Conservation (phyloP, 2,113 vertebrate genomes). For the Corythornis vintsioides region DNA sequence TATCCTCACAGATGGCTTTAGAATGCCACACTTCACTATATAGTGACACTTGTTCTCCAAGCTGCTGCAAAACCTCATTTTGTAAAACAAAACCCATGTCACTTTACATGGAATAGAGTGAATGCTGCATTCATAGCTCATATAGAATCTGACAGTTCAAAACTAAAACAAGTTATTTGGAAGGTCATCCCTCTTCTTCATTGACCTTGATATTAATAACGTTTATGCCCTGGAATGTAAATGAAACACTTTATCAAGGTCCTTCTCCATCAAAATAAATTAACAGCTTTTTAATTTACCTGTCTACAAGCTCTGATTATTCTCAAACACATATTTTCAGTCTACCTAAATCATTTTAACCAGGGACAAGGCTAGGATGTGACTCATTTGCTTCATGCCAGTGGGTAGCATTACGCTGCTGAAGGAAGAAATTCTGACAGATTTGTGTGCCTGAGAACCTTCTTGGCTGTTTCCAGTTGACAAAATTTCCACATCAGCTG, state of each 20-base stretch:
- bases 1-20: constrained; percentile 41
- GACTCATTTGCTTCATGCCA: constrained; percentile 61
- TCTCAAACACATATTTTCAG: constrained; percentile 71
- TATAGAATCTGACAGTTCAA: constrained; percentile 53
- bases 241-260: constrained; percentile 1
- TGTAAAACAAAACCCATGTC: constrained; percentile 58
- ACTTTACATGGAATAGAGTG: constrained; percentile 32
- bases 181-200: constrained; percentile 27
- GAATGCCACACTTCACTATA: not conserved
- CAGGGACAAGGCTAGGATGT: constrained; percentile 43
- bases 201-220: constrained; percentile 52
- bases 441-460: constrained; percentile 46
- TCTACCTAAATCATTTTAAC: constrained; percentile 67
- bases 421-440: constrained; percentile 46
- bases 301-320: constrained; percentile 53
- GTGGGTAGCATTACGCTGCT: constrained; percentile 40
- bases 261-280: constrained; percentile 61
- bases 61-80: constrained; percentile 53
- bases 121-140: constrained; percentile 31
- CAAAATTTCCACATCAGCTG: constrained; percentile 14
- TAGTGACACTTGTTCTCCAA: constrained; percentile 32
- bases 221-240: constrained; percentile 59
- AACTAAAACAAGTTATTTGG: constrained; percentile 62
- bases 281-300: constrained; percentile 66
- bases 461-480: constrained; percentile 56